Evolutionary conservation across 2,113 vertebrate species (phyloP).

Genomic region (Rutilus rutilus): DNA sequence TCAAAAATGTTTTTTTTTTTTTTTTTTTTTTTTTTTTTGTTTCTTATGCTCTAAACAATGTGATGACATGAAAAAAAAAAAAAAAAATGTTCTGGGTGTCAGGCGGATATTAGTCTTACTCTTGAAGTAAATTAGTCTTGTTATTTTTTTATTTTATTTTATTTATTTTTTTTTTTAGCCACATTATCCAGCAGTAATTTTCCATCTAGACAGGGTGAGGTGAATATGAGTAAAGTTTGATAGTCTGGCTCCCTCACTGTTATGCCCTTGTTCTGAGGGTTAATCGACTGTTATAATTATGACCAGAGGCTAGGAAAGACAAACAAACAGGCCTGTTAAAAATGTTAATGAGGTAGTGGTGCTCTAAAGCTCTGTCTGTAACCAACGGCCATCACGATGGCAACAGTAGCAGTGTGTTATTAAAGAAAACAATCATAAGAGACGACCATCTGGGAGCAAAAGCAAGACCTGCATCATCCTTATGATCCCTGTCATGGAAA

Average conservation of each 20-base stretch:
- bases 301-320: constrained; percentile 29
- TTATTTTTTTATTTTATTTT: no score
- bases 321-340: constrained; percentile 42
- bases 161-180: background rate
- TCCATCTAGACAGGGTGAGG: constrained; percentile 2
- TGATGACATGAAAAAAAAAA: no score
- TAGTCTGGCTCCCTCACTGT: constrained; percentile 10
- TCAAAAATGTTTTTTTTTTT: no score
- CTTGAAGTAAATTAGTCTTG: no score
- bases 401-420: constrained; percentile 33
- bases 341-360: constrained; percentile 43
- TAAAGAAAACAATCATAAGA: constrained; percentile 43
- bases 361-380: constrained; percentile 17
- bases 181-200: background rate
- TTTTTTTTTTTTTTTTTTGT: no score
- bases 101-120: no score
- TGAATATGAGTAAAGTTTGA: constrained; percentile 18
- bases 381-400: constrained; percentile 22
- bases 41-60: no score
- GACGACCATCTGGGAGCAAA: background rate
- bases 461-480: background rate
- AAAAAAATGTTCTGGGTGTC: no score
- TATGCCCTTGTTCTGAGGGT: constrained; percentile 32
- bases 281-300: constrained; percentile 43
- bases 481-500: background rate